Evolutionary conservation across 2,797 vertebrate species (phyloP).

Genomic region (Tangara arthus): DNA sequence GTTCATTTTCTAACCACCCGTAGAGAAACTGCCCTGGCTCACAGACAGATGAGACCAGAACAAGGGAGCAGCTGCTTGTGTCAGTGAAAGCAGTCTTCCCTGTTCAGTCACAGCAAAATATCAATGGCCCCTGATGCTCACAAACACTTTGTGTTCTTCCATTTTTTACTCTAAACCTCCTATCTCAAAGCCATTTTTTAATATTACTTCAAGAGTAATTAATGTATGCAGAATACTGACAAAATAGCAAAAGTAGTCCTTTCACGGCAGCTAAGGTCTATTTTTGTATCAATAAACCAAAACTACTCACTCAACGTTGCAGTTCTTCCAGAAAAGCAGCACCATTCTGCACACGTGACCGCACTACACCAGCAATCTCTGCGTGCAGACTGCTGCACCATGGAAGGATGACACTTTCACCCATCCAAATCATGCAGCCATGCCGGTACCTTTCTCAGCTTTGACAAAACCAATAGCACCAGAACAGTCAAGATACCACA

Average conservation of each 20-base stretch:
- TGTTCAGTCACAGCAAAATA: not conserved
- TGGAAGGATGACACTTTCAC: not conserved
- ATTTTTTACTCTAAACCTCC: not conserved
- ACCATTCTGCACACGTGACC: accelerated
- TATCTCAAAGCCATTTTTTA: not conserved
- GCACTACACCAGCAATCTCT: not conserved
- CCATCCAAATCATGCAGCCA: not conserved
- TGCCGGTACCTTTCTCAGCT: not conserved
- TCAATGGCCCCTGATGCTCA: not conserved
- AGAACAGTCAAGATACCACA: not conserved
- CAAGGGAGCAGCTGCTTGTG: not conserved
- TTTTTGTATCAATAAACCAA: not conserved
- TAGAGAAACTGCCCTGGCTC: not conserved
- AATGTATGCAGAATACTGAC: not conserved
- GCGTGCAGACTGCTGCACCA: not conserved
- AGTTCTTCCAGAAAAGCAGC: not conserved
- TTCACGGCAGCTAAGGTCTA: not conserved
- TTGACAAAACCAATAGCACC: not conserved
- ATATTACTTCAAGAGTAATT: not conserved
- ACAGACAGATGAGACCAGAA: not conserved
- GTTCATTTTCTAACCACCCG: not conserved
- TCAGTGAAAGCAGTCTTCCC: not conserved
- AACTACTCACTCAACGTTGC: not conserved
- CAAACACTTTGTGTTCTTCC: not conserved
- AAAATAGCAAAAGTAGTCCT: not conserved